Percentiles rank a stretch among this genome's conserved stretches.
These are phyloP conservation scores for Holocentrus rufus DNA, from an alignment of 2,797 vertebrate genomes.

Conservation along the genomic window DNA sequence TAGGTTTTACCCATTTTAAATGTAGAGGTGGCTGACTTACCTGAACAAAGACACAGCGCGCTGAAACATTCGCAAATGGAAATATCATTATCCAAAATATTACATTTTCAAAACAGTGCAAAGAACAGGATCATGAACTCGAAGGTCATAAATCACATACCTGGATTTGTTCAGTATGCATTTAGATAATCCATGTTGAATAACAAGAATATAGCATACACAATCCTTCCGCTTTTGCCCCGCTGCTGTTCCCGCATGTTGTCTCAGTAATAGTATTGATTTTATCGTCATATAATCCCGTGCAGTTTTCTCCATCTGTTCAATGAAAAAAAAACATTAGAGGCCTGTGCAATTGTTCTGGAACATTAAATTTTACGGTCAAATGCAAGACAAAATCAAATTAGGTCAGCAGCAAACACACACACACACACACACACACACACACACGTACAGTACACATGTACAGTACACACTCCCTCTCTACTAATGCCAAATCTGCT, in stretches of 20 bases:
- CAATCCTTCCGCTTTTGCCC: background rate
- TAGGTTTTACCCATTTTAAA: too few relatives aligned
- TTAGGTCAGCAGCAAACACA: background rate
- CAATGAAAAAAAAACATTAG: background rate
- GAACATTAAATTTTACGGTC: background rate
- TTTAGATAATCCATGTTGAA: background rate
- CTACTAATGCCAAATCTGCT: background rate
- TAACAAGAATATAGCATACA: background rate
- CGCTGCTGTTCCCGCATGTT: background rate
- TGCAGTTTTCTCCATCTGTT: background rate
- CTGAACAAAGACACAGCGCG: too few relatives aligned
- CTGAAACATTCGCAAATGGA: too few relatives aligned
- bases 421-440: background rate
- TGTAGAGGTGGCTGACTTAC: too few relatives aligned
- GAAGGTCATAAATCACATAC: too few relatives aligned
- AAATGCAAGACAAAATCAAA: background rate
- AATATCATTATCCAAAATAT: too few relatives aligned
- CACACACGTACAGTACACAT: too few relatives aligned
- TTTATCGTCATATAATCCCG: too few relatives aligned
- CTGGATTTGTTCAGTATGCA: background rate
- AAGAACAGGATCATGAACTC: too few relatives aligned
- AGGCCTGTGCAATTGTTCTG: background rate
- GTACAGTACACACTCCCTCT: background rate
- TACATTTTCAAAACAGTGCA: too few relatives aligned
- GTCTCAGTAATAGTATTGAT: background rate